Percentiles rank a stretch among this genome's conserved stretches.
phyloP scores from a whole-genome alignment of 2,113 vertebrate species.

The Ascaphus truei region DNA sequence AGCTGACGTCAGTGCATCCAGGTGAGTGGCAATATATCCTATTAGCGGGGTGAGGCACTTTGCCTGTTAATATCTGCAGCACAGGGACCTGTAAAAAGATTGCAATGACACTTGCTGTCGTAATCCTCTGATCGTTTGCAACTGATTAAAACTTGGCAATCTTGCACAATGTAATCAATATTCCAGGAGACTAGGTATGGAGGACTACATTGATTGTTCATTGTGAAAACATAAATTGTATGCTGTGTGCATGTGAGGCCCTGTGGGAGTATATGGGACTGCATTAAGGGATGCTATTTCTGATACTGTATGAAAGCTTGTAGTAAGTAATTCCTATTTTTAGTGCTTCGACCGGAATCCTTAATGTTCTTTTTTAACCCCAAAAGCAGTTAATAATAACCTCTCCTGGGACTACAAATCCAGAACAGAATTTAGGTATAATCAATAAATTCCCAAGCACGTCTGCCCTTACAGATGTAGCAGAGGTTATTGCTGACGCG shows the following conservation, averaged over 20 bases:
- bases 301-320: too few species aligned
- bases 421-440: too few species aligned
- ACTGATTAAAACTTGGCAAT: not conserved
- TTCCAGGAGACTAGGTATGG: not conserved
- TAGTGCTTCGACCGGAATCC: too few species aligned
- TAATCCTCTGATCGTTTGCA: not conserved
- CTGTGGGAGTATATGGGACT: not conserved
- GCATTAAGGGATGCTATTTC: not conserved
- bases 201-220: not conserved
- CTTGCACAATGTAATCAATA: not conserved
- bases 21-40: not conserved
- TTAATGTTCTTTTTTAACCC: too few species aligned
- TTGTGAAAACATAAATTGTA: not conserved
- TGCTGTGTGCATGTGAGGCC: not conserved
- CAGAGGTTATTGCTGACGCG: too few species aligned
- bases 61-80: not conserved
- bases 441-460: too few species aligned
- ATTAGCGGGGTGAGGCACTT: not conserved
- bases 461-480: too few species aligned
- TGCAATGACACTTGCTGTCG: not conserved
- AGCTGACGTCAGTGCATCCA: not conserved
- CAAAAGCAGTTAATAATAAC: too few species aligned
- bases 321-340: too few species aligned
- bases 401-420: too few species aligned
- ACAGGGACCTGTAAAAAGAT: not conserved